Base-by-base conservation (phyloP, 2,888 invertebrate species). In the Andrena camellia region DNA sequence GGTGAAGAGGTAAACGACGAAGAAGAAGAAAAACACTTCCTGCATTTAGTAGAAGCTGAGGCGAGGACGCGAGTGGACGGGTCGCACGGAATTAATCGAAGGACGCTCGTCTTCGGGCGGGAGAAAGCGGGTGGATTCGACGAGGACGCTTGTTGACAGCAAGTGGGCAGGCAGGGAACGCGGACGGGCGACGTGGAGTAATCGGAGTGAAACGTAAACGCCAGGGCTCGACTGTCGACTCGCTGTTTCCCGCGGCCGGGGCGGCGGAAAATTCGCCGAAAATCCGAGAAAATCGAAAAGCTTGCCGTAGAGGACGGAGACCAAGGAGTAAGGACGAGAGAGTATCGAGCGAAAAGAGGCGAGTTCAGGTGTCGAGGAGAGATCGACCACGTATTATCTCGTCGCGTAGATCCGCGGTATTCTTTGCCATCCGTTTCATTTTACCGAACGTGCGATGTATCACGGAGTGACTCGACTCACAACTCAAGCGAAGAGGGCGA, bases 1-100 rank as follows among this genome's bases (percentile, higher is more conserved):
- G 86, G 85, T 85, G 89, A 88, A 57, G 57, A 57, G 23, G 57
- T 57, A 8, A 26, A 57, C 10, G 10, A 17, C 42, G 13, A 42
- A 17, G 42, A 17, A 42, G 57, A 57, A 93, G 93, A 93, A 93
- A 93, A 93, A 93, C 93, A 93, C 90, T 92, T 93, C 93, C 93
- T 93, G 93, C 93, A 93, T 92, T 57, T 23, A 89, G 89, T 78
- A 59, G 57, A 63, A 84, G 86, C 74, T 73, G 73, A 82, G 81
- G 77, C 82, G 78, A 90, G 89, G 90, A 91, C 89, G 86, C 90
- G 92, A 92, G 92, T 90, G 92, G 91, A 91, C 90, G 93, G 92
- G 92, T 92, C 92, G 92, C 88, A 91, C 90, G 88, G 80, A 80
- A 88, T 87, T 80, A 86, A 84, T 85, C 85, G 85, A 86, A 88